These are phyloP conservation scores for cat (Felis catus) DNA, from an alignment of 2,113 vertebrate genomes.

Conservation along the genomic window DNA sequence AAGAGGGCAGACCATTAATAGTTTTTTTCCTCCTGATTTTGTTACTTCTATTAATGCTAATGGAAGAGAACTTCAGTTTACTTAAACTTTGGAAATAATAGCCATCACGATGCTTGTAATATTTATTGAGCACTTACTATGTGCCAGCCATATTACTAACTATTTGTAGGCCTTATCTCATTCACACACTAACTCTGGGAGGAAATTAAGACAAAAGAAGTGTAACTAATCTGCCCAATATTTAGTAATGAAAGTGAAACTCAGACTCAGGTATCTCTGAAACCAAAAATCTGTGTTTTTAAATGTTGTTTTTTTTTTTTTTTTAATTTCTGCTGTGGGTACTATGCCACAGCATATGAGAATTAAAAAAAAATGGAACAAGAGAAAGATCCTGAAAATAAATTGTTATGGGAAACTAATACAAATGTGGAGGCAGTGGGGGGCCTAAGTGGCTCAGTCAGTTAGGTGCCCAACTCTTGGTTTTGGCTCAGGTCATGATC, in stretches of 20 bases:
- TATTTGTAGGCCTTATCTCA: neutral
- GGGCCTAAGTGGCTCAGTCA: no score
- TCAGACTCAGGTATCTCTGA: neutral
- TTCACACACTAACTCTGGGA: neutral
- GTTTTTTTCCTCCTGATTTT: conserved; percentile 40
- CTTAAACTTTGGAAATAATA: conserved; percentile 44
- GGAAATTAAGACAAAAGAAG: neutral
- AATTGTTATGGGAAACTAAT: neutral
- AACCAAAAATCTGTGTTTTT: neutral
- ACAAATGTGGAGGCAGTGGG: neutral
- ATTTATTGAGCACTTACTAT: neutral
- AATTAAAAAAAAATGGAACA: neutral
- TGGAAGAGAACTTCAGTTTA: conserved; percentile 45
- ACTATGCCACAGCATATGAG: no score
- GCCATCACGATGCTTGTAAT: neutral
- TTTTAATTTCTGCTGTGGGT: neutral
- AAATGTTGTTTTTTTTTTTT: neutral
- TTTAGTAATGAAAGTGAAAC: neutral
- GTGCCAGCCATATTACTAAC: neutral
- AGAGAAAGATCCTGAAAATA: neutral
- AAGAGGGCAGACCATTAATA: neutral
- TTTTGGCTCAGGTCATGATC: no score
- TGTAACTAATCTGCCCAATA: neutral
- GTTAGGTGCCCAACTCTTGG: no score
- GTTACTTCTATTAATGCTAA: conserved; percentile 11